Base-by-base conservation (phyloP, 2,888 invertebrate species). In the Drosophila subquinaria region DNA sequence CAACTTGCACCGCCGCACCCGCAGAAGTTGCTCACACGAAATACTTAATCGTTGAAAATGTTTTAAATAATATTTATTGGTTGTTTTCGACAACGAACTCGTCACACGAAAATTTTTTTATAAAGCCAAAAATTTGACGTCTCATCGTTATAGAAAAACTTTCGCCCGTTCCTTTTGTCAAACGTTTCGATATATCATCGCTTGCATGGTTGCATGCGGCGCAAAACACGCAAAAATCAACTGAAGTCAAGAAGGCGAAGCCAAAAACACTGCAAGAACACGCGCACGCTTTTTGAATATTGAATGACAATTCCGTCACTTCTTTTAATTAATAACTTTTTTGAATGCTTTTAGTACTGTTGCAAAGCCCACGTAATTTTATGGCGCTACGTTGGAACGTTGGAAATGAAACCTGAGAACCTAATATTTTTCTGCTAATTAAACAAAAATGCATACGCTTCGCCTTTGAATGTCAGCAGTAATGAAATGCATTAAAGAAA, bases 101-200 rank as follows among this genome's bases (percentile, higher is more conserved):
- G 86, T 81, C 83, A 81, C 73, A 69, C 80, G 77, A 81, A 66
- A 77, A 76, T 62, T 76, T 76, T 81, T 81, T 76, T 81, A 62
- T 69, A 77, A 72, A 75, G 60, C 74, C 74, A 77, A 85, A 88
- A 89, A 81, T 90, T 88, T 83, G 90, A 89, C 90, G 84, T 89
- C 89, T 90, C 88, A 90, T 86, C 90, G 87, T 76, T 79, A 81
- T 82, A 82, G 84, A 79, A 78, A 75, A 90, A 88, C 89, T 89
- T 88, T 91, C 90, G 89, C 90, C 82, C 72, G 79, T 77, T 80
- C 69, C 77, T 70, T 77, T 78, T 76, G 66, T 76, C 76, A 79
- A 76, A 57, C 69, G 82, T 81, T 86, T 83, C 85, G 82, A 80
- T 82, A 87, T 65, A 68, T 65, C 50, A 55, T 47, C 23, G 55